A percentile compares a stretch with the other conserved stretches of the same genome.
phyloP scores from a whole-genome alignment of 2,113 vertebrate species.

The Pluvianellus socialis region DNA sequence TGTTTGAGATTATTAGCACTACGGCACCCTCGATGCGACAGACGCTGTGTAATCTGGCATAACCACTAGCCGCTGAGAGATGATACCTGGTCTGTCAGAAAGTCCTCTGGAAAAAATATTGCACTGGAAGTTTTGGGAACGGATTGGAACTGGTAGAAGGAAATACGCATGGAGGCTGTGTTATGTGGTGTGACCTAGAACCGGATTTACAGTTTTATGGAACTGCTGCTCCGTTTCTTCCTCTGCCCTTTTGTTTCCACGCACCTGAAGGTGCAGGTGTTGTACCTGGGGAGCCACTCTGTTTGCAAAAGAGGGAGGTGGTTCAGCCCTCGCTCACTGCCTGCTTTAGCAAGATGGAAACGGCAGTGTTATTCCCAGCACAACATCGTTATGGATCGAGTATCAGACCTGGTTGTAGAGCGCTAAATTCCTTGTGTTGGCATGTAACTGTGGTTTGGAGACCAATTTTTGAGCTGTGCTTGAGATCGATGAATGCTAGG shows the following conservation, averaged over 20 bases:
- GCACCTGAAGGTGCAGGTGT: background rate
- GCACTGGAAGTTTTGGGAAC: background rate
- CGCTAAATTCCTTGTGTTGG: background rate
- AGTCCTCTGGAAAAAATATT: background rate
- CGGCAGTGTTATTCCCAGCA: background rate
- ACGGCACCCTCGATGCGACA: background rate
- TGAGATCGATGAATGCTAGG: background rate
- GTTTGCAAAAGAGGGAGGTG: background rate
- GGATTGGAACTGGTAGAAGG: background rate
- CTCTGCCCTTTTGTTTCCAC: background rate
- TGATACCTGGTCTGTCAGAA: background rate
- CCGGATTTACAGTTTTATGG: background rate
- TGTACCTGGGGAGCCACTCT: background rate
- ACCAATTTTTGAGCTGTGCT: background rate
- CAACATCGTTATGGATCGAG: fast-evolving
- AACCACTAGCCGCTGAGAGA: background rate
- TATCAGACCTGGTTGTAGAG: background rate
- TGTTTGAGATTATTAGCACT: background rate
- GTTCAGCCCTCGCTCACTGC: background rate
- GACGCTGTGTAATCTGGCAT: background rate
- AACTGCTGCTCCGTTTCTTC: background rate
- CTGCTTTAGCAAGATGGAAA: background rate
- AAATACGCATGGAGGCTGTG: background rate
- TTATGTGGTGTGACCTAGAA: background rate
- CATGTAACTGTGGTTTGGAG: background rate